Base-by-base conservation (phyloP, 2,797 vertebrate species). In the Bryconaethiops microstoma region DNA sequence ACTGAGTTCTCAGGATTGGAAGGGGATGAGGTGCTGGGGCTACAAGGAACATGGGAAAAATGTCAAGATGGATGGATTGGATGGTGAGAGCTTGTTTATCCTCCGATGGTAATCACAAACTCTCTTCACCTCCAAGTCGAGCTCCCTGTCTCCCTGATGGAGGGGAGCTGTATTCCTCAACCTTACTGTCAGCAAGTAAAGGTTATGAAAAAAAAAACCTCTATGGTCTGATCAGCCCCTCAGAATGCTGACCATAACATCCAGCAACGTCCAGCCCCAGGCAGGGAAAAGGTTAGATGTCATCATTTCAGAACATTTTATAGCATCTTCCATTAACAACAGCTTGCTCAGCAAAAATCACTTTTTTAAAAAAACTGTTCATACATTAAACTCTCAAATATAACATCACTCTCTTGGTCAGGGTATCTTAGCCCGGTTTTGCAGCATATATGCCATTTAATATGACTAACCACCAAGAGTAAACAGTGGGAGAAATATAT, bases 191-290 rank as follows among this genome's bases (percentile, higher is more conserved):
- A 80, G 50, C 70, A 57, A 39, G 5, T 55, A 29, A 80, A 48
- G 35, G 48, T 39, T 52, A 72, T 60, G 1, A 21, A 62, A 45
- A 21, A 45, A 21, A 60, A 48, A 71, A 14, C 23, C 40, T 21
- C 6, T 14, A 7, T 14, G 42, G 7, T 17, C 17, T 50, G 59
- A 25, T 25, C 54, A 57, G 42, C 21, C 17, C 14, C 12, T 57
- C 59, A 73, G 42, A 45, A 45, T n/a, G 54, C 29, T 68, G 69
- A 71, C 39, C 39, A 17, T 14, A 72, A 79, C 82, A 70, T 86
- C 68, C 77, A 83, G 80, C 1, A 65, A 78, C 80, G 76, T 88
- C 63, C 77, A 83, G 79, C 87, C 80, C 76, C 60, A 80, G 52
- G 76, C 17, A 39, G 2, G 9, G n/a, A 64, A 72, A 72, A 50